phyloP scores from a whole-genome alignment of 2,113 vertebrate species.

The Antechinus stuartii region DNA sequence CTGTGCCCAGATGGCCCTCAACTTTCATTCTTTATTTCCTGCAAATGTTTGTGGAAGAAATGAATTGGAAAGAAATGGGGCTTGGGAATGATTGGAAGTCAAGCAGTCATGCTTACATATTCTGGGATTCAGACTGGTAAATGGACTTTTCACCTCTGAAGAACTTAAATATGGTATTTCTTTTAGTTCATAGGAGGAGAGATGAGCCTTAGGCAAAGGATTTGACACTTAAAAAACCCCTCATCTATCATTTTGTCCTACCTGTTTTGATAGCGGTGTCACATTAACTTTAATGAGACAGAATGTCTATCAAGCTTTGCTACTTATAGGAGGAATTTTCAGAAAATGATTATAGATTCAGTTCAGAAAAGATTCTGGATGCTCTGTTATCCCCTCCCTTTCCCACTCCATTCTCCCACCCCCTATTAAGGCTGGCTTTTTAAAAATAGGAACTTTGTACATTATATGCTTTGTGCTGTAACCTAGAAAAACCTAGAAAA shows the following conservation, averaged over 20 bases:
- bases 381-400: slow-evolving; percentile 67
- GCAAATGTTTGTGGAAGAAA: background rate
- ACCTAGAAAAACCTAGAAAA: slow-evolving; percentile 65
- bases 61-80: background rate
- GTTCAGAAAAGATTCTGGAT: slow-evolving; percentile 57
- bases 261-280: slow-evolving; percentile 66
- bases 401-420: background rate
- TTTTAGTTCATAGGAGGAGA: slow-evolving; percentile 33
- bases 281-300: slow-evolving; percentile 77
- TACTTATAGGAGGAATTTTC: slow-evolving; percentile 65
- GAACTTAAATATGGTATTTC: slow-evolving; percentile 41
- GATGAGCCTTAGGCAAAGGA: slow-evolving; percentile 42
- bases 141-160: slow-evolving; percentile 46
- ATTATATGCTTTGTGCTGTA: slow-evolving; percentile 73
- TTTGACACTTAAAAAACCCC: slow-evolving; percentile 32
- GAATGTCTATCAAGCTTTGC: slow-evolving; percentile 76
- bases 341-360: slow-evolving; percentile 68
- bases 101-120: background rate
- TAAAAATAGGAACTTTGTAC: slow-evolving; percentile 68
- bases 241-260: slow-evolving; percentile 59
- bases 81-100: background rate
- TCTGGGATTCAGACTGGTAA: background rate
- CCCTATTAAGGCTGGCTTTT: slow-evolving; percentile 63
- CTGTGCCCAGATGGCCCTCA: background rate
- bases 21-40: slow-evolving; percentile 31